Evolutionary conservation across 2,888 invertebrate species (phyloP), one percentile per base, ranked within the genome.

Genomic region (Fragum fragum): DNA sequence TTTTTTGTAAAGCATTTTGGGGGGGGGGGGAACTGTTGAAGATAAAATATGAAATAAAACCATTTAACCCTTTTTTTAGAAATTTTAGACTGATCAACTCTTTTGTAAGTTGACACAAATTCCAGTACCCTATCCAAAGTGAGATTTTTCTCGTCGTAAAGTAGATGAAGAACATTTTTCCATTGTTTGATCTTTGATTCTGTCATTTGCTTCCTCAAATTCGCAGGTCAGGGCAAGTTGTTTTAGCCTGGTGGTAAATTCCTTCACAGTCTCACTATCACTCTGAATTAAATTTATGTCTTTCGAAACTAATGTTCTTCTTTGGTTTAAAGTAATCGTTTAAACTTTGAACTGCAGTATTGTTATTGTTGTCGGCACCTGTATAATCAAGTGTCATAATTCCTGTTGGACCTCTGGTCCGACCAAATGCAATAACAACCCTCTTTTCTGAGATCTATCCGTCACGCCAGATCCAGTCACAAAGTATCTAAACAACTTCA

Each of bases 291-390:
- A 53, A 53, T 18, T 53, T 53, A 21, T 73, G 63, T 53, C 66
- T 59, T 52, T 76, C 69, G 52, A 47, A 81, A 1, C 66, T 53
- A 7, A 73, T n/a, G 28, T 76, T 68, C 6, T 26, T 57, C 52
- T 81, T 81, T 36, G 76, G 76, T 32, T 76, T 78, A 36, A 81
- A 81, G 47, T 81, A 76, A 9, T 39, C 42, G 9, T 68, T 61
- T 14, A 81, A 32, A 5, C 18, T 57, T 28, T 47, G 42, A 0
- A 76, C 63, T 16, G 81, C 81, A 39, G 57, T 32, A 23, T 73
- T 70, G 23, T 26, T 76, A 39, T 68, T 39, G 36, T 73, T 76
- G 23, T 76, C 81, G 6, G 1, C 59, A 28, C 76, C 81, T 14
- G 76, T 71, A 29, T 66, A 28, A 9, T 69, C 71, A 16, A 79